These are phyloP conservation scores for Holotrichia oblita DNA, from an alignment of 1,140 invertebrate genomes.

Conservation along the genomic window DNA sequence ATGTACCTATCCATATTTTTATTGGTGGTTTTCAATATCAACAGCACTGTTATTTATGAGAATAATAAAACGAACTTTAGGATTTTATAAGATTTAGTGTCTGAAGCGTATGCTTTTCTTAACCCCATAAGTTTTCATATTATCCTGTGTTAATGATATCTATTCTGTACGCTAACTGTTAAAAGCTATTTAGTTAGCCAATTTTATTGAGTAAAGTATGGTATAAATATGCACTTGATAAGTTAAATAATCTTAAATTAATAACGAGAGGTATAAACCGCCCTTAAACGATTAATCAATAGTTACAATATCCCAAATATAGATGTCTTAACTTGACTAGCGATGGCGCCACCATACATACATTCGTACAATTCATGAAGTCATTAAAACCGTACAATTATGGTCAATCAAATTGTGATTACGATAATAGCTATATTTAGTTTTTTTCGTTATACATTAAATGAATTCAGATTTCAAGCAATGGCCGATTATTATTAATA, in stretches of 20 bases:
- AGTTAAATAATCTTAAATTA: not conserved
- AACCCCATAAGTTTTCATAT: not conserved
- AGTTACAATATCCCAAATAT: not conserved
- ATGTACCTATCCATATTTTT: not conserved
- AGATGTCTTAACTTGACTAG: not conserved
- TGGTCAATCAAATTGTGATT: too few relatives aligned
- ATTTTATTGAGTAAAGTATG: too few relatives aligned
- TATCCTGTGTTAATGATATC: too few relatives aligned
- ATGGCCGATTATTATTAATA: not conserved
- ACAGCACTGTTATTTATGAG: not conserved
- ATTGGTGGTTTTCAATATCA: not conserved
- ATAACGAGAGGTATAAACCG: not conserved
- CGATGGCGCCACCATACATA: conserved; percentile 10
- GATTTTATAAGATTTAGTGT: conserved; percentile 33
- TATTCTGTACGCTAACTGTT: too few relatives aligned
- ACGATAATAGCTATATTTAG: too few relatives aligned
- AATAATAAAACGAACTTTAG: not conserved
- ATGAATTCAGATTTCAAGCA: too few relatives aligned
- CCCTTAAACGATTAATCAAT: not conserved
- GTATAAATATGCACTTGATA: too few relatives aligned
- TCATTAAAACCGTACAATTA: too few relatives aligned
- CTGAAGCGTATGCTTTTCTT: not conserved
- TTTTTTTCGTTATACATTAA: too few relatives aligned
- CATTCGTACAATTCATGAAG: too few relatives aligned
- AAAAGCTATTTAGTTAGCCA: too few relatives aligned